Base-by-base conservation (phyloP, 2,113 vertebrate species). In the Xyliphius kryptos region DNA sequence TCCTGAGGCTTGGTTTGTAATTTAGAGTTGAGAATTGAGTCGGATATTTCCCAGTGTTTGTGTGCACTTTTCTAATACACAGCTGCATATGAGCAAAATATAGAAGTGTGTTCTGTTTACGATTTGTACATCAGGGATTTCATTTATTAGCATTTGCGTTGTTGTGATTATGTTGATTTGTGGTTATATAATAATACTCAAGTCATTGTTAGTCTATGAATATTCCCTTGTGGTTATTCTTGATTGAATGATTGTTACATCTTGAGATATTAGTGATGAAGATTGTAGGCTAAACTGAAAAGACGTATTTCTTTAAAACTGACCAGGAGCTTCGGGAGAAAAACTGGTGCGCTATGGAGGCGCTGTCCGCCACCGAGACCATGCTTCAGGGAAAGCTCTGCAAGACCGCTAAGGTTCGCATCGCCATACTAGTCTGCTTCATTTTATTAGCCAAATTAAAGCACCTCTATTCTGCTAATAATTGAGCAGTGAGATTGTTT, bases 321-420 rank as follows among this genome's bases (percentile, higher is more conserved):
- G 89, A 97, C 93, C 92, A 98, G 96, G 96, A 97, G 85, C 96
- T 98, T 85, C 96, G 96, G 90, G 86, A 97, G 96, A 98, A 95
- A 98, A 98, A 98, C 95, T 98, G 96, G 96, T 90, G 93, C 88
- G 96, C 93, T 81, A 98, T 98, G 96, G 96, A 97, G 88, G 96
- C 96, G 89, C 92, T 98, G 88, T 91, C 95, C 90, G 92, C 92
- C 90, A 98, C 95, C 86, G 96, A 98, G 92, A 91, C 95, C 93
- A 89, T 97, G 89, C 94, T 98, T 85, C 95, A 97, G 90, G 92
- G 93, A 82, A 98, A 90, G 93, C 89, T 96, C 92, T 88, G 88
- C 96, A 96, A 93, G 91, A 91, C 87, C 77, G 88, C 89, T 89
- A 97, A 98, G 96, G 96, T 98, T 95, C 92, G 96, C 90, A 91